Evolutionary conservation across 1,140 invertebrate genomes (phyloP).

Genomic region (Drosophila pachea): DNA sequence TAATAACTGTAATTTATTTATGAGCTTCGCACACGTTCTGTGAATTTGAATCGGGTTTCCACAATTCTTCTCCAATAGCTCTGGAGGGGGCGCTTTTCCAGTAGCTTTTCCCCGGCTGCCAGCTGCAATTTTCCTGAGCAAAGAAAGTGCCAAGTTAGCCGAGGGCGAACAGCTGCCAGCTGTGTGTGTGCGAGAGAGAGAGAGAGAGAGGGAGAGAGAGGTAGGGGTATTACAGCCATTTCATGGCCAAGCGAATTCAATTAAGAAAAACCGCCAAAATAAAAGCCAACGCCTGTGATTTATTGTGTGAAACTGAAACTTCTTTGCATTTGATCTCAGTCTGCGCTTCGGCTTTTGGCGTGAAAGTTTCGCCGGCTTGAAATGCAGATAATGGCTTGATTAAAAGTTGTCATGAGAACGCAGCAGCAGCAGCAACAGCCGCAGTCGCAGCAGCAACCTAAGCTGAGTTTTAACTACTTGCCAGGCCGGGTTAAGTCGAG

Average conservation of each 20-base stretch:
- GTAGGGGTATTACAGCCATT: conserved; percentile 1
- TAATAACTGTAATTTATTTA: conserved; percentile 73
- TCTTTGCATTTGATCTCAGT: conserved; percentile 20
- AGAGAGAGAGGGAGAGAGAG: background rate
- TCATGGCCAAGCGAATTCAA: conserved; percentile 64
- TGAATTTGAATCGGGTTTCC: conserved; percentile 26
- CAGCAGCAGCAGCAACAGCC: too few species aligned
- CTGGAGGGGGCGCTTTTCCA: conserved; percentile 1
- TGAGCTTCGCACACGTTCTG: conserved; percentile 59
- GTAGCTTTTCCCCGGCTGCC: conserved; percentile 17
- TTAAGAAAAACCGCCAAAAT: conserved; percentile 51
- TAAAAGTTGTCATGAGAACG: conserved; percentile 72
- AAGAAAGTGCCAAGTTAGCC: conserved; percentile 37
- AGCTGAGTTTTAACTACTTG: too few species aligned
- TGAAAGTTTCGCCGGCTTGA: conserved; percentile 61
- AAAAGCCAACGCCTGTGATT: conserved; percentile 66
- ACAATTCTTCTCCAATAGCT: conserved; percentile 12
- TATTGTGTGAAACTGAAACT: conserved; percentile 74
- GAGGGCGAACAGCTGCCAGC: conserved; percentile 8
- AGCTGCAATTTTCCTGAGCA: conserved; percentile 8
- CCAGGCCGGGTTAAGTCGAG: too few species aligned
- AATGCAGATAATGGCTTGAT: conserved; percentile 73
- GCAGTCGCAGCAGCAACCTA: too few species aligned
- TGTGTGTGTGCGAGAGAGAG: background rate
- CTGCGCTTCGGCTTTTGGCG: conserved; percentile 21